Base-by-base conservation (phyloP, 1,140 invertebrate genomes). In the Trachymyrmex septentrionalis region DNA sequence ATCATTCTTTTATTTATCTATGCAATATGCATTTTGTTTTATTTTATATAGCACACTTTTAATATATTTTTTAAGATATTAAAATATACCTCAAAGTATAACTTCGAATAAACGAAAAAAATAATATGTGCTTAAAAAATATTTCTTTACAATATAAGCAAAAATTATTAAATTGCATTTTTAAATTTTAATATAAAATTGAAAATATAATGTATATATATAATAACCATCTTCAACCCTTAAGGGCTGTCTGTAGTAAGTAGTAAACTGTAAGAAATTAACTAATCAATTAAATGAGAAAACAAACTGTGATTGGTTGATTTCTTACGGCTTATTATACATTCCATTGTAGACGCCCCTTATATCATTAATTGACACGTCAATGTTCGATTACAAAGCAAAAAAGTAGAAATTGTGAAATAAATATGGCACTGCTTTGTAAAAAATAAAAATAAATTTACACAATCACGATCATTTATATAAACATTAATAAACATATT, bases 1-100 rank as follows among this genome's bases (percentile, higher is more conserved):
- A 84, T 61, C 59, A 85, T 89, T 89, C n/a, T 67, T 89, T 76
- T 91, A 91, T 91, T 91, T 91, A 81, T 91, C 82, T 66, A 84
- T 38, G 81, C 21, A 82, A 71, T 55, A 55, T 72, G 50, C 61
- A 78, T 76, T 75, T 86, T 61, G 38, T 67, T 63, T 24, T 21
- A 66, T 55, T 16, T 44, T 59, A 48, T 27, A 14, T 16, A 24
- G 4, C 21, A 44, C n/a, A 21, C 2, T 21, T 81, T 55, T 48
- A 67, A 12, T 6, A 24, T n/a, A 14, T 57, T 57, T 81, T 81
- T 21, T 0, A 53, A 69, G 12, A 73, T 73, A 59, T 81, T 24
- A 30, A 66, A 24, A 55, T 16, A 24, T 63, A 63, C 63, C 0
- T 10, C 50, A 48, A 63, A 24, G 5, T 67, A 44, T 16, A 69